Conservation (phyloP, 2,113 vertebrate species). For the Pterophyllum scalare region DNA sequence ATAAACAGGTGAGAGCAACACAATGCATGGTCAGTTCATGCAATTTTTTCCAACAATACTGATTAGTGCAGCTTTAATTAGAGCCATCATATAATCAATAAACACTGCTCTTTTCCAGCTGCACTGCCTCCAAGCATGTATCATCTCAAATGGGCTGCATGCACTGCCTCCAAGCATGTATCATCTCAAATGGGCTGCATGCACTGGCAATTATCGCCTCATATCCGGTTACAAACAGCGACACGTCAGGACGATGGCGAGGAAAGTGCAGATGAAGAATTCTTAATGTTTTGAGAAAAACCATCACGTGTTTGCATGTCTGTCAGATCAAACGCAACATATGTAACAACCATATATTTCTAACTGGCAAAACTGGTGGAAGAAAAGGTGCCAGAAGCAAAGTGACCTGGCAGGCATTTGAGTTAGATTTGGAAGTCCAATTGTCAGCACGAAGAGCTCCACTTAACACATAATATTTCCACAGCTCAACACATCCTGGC, state of each 20-base stretch:
- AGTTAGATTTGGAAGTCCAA: neutral
- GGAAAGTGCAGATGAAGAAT: neutral
- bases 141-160: constrained; percentile 23
- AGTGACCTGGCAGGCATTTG: constrained; percentile 2
- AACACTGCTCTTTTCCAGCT: constrained; percentile 12
- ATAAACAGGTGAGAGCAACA: neutral
- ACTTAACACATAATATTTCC: constrained; percentile 33
- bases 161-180: neutral
- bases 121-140: neutral
- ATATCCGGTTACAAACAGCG: constrained; percentile 35
- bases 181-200: constrained; percentile 23
- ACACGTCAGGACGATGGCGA: neutral
- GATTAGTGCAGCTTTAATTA: neutral
- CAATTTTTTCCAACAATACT: neutral
- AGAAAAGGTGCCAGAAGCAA: constrained; percentile 1
- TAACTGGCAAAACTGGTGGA: neutral
- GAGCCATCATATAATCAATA: neutral
- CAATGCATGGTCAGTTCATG: neutral
- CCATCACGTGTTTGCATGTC: neutral
- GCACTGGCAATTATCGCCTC: constrained; percentile 13
- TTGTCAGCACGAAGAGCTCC: neutral
- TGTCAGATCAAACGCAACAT: neutral
- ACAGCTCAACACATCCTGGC: constrained; percentile 38
- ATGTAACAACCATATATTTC: neutral
- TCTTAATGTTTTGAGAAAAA: neutral